phyloP scores from a whole-genome alignment of 2,888 invertebrate genomes.

The Tenthredo amoena region DNA sequence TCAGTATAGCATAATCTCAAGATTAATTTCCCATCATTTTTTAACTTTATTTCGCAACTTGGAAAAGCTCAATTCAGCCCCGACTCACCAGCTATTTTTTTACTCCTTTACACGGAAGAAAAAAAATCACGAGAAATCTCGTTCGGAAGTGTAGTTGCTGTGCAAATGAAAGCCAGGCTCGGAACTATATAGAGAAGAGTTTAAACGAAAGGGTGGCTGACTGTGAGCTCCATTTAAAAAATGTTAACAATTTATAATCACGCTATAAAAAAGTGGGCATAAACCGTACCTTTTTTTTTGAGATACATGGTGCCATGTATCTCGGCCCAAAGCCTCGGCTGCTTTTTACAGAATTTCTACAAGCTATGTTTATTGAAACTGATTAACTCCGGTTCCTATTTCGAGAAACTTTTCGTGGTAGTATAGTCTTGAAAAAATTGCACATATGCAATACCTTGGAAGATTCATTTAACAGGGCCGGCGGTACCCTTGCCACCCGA shows the following conservation, averaged over 20 bases:
- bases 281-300: background rate
- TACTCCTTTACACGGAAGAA: background rate
- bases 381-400: background rate
- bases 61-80: background rate
- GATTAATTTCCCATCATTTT: conserved; percentile 3
- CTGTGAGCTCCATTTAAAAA: background rate
- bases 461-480: conserved; percentile 52
- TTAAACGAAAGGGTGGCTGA: background rate
- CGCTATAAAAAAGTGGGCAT: background rate
- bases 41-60: background rate
- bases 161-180: background rate
- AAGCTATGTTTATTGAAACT: background rate
- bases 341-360: background rate
- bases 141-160: background rate
- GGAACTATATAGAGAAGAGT: background rate
- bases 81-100: background rate
- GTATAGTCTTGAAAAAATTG: conserved; percentile 32
- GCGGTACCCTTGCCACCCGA: background rate
- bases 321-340: too few species aligned
- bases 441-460: conserved; percentile 54
- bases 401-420: background rate
- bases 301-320: background rate
- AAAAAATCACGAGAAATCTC: background rate
- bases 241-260: conserved; percentile 25
- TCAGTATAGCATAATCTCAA: conserved; percentile 4